These are phyloP conservation scores for Nothocercus nigrocapillus DNA, from an alignment of 2,113 vertebrate species.

Conservation along the genomic window DNA sequence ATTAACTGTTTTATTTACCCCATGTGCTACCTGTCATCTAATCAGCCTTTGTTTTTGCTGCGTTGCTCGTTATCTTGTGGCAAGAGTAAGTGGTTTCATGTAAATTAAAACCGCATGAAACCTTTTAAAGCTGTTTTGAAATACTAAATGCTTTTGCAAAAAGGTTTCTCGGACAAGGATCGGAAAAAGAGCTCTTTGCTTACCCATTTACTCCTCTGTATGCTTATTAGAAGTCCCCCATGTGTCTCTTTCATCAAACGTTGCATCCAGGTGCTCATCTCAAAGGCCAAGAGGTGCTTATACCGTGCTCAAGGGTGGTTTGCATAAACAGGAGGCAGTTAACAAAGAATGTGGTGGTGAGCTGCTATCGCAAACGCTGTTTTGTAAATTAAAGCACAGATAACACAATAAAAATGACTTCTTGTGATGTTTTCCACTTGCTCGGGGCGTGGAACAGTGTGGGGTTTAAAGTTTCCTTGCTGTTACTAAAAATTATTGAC, in stretches of 20 bases:
- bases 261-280: conserved; percentile 55
- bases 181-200: conserved; percentile 66
- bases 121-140: conserved; percentile 65
- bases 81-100: conserved; percentile 61
- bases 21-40: conserved; percentile 59
- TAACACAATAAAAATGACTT: neutral
- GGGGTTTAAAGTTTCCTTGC: conserved; percentile 1
- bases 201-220: conserved; percentile 60
- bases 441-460: neutral
- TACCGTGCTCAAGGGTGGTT: conserved; percentile 48
- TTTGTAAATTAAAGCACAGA: conserved; percentile 16
- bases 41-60: conserved; percentile 68
- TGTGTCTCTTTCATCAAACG: conserved; percentile 59
- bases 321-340: conserved; percentile 53
- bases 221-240: conserved; percentile 30
- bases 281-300: conserved; percentile 65
- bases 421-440: neutral
- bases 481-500: neutral
- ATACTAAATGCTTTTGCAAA: conserved; percentile 64
- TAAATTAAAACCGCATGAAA: conserved; percentile 67
- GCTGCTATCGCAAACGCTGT: neutral
- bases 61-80: conserved; percentile 40
- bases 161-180: conserved; percentile 59
- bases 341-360: conserved; percentile 43
- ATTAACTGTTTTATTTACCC: conserved; percentile 71